Evolutionary conservation across 2,797 vertebrate species (phyloP).

Genomic region (Eutrigla gurnardus): DNA sequence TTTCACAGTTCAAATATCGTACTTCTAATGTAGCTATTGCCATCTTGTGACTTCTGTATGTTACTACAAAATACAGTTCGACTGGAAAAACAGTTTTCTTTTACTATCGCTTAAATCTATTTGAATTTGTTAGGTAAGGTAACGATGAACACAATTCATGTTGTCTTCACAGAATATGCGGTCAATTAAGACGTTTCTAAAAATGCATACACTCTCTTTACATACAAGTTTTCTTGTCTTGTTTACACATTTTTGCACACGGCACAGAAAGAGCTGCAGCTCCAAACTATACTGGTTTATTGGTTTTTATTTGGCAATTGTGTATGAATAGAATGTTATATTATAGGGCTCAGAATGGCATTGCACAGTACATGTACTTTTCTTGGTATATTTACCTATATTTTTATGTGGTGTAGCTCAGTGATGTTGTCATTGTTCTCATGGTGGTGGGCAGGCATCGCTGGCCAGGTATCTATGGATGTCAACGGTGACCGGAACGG

Average conservation of each 20-base stretch:
- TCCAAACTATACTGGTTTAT: too few relatives aligned
- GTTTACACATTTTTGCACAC: too few relatives aligned
- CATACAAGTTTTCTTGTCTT: too few relatives aligned
- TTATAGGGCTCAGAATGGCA: not conserved
- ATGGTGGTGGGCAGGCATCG: conserved; percentile 89
- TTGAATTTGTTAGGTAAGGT: too few relatives aligned
- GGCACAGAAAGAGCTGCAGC: too few relatives aligned
- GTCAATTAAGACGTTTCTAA: too few relatives aligned
- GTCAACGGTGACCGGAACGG: conserved; percentile 93
- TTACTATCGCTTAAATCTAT: too few relatives aligned
- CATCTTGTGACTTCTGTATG: not conserved
- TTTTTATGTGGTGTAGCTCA: not conserved
- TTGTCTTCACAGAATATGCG: too few relatives aligned
- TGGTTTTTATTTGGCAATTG: not conserved
- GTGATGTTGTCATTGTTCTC: conserved; percentile 60
- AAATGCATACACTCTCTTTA: too few relatives aligned
- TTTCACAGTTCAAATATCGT: not conserved
- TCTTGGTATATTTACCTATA: not conserved
- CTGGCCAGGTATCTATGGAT: conserved; percentile 96
- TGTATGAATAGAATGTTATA: not conserved
- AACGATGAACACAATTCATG: too few relatives aligned
- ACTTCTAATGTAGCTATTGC: conserved; percentile 2
- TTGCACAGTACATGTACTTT: not conserved
- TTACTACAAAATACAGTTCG: not conserved
- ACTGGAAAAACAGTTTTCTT: too few relatives aligned